Percentiles rank a stretch among this genome's conserved stretches.
Conservation (phyloP, 2,113 vertebrate genomes). For the Cranoglanis bouderius region DNA sequence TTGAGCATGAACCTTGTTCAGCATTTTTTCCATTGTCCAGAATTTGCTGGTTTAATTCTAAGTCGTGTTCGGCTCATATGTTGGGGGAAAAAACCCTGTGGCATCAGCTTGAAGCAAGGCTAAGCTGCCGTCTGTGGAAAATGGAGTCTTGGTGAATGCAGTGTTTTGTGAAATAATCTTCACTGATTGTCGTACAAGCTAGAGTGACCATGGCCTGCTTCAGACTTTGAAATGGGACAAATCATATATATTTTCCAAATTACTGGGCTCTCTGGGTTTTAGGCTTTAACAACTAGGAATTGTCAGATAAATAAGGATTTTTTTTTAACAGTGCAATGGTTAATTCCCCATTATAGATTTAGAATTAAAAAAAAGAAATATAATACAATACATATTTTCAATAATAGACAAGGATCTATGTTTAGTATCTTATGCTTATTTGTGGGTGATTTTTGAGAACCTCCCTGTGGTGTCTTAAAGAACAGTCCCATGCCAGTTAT, state of each 20-base stretch:
- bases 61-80: neutral
- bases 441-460: neutral
- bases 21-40: neutral
- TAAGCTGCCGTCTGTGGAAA: neutral
- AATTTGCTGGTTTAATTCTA: neutral
- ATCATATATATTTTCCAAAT: neutral
- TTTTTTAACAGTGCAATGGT: neutral
- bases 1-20: neutral
- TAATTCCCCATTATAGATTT: neutral
- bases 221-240: neutral
- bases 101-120: neutral
- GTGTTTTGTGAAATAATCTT: neutral
- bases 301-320: neutral
- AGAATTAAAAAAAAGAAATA: neutral
- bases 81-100: neutral
- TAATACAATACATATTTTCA: neutral
- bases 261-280: neutral
- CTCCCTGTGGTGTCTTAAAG: neutral
- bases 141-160: neutral
- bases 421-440: neutral
- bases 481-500: constrained; percentile 14
- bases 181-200: neutral
- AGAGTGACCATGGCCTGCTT: neutral
- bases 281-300: neutral
- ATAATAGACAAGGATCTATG: neutral